Evolutionary conservation across 2,113 vertebrate genomes (phyloP), one percentile per base, ranked within the genome.

Genomic region (Gymnogyps californianus): DNA sequence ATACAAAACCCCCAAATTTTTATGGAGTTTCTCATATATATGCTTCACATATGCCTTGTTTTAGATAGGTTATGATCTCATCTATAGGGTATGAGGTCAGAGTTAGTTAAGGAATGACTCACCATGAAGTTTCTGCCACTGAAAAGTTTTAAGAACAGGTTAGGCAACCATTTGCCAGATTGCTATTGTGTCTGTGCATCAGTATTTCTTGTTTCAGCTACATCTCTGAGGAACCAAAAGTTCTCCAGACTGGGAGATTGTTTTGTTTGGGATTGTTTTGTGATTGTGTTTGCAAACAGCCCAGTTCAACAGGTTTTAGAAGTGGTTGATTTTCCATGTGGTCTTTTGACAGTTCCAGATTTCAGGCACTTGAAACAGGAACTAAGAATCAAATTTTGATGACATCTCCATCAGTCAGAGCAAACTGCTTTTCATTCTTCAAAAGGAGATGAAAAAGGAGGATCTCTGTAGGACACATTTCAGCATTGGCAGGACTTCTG

Each of bases 1-100:
- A 13, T 20, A 52, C 0, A 47, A 32, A 19, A 13, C 1, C 2
- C 0, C 6, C 1, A 11, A 21, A 6, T 28, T 82, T 82, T 59
- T 74, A 34, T 51, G 7, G 7, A 42, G 4, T 57, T 92, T 82
- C 44, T 59, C 20, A 38, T 24, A 19, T 58, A 16, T 32, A 31
- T 66, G 12, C 4, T 92, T 86, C 9, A 70, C 3, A 2, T 7
- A 16, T 46, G 6, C 9, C 14, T 67, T 65, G 51, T 92, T 76
- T 89, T 90, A 76, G 31, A 31, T 34, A 31, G 13, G 11, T 62
- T 70, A 49, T 86, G 49, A 70, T 81, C 65, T 96, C 49, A 57
- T 84, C 66, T 88, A 5, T 32, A 19, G 31, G 5, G 11, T 54
- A 66, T 74, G 69, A 93, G 28, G 29, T 96, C 72, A 84, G 72